Evolutionary conservation across 2,113 vertebrate species (phyloP).

Genomic region (Todiramphus chloris): DNA sequence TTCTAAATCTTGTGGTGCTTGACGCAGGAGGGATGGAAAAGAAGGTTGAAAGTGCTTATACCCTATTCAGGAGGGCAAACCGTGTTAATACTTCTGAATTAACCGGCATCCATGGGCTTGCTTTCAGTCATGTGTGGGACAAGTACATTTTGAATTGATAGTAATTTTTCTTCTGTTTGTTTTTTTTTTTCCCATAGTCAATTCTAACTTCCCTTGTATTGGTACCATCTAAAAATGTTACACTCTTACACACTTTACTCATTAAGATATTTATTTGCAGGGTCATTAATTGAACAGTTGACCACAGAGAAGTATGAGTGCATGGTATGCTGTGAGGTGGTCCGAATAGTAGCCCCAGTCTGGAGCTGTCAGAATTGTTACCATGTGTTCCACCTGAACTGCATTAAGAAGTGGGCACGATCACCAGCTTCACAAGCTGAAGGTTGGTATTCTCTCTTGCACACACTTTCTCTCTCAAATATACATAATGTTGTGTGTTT

Average conservation of each 20-base stretch:
- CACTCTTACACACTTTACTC: not conserved
- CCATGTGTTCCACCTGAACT: constrained; percentile 96
- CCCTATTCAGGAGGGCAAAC: not conserved
- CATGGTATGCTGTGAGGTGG: constrained; percentile 97
- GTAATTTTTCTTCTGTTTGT: not conserved
- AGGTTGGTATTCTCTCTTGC: constrained; percentile 70
- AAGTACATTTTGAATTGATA: not conserved
- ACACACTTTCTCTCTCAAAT: not conserved
- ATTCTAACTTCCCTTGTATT: not conserved
- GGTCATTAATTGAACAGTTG: constrained; percentile 94
- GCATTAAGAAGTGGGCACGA: constrained; percentile 97
- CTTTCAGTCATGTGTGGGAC: not conserved
- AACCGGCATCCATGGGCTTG: not conserved
- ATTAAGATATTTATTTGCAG: constrained; percentile 64
- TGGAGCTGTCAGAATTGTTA: constrained; percentile 98
- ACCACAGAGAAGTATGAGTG: constrained; percentile 97
- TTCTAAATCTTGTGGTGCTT: not conserved
- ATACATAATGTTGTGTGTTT: not conserved
- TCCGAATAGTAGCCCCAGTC: constrained; percentile 87
- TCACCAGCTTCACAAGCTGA: constrained; percentile 96
- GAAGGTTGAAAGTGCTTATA: not conserved
- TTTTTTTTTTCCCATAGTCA: not conserved
- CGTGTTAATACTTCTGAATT: not conserved
- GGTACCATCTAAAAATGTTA: not conserved
- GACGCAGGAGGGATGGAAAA: not conserved